These are phyloP conservation scores for Andricus grossulariae DNA, from an alignment of 1,140 invertebrate genomes.

Conservation along the genomic window DNA sequence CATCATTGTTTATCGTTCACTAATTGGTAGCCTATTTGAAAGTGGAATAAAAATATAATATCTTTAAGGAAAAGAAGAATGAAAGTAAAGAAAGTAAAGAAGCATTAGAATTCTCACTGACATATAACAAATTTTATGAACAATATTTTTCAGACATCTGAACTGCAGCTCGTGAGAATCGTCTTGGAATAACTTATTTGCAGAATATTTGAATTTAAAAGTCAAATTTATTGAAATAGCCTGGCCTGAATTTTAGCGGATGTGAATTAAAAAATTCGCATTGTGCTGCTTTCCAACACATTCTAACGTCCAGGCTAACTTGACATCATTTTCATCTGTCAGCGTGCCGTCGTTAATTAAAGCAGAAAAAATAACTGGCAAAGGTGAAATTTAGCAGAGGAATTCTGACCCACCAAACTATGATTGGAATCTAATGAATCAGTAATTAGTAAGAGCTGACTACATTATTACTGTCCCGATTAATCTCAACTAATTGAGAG, in stretches of 20 bases:
- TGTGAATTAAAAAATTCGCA: constrained; percentile 19
- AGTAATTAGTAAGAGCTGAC: too few relatives aligned
- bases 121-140: neutral
- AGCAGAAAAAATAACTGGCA: neutral
- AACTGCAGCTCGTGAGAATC: neutral
- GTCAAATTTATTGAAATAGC: constrained; percentile 22
- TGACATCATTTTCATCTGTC: neutral
- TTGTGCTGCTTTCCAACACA: constrained; percentile 17
- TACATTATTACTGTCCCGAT: too few relatives aligned
- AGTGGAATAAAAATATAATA: too few relatives aligned
- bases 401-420: neutral
- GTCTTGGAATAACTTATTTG: neutral
- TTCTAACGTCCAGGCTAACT: neutral
- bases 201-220: constrained; percentile 21
- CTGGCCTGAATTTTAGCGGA: constrained; percentile 21
- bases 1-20: too few relatives aligned
- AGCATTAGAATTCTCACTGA: neutral
- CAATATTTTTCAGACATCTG: neutral
- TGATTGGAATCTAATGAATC: too few relatives aligned
- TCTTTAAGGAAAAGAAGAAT: neutral
- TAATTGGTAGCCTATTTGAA: too few relatives aligned
- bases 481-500: too few relatives aligned
- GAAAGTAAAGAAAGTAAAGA: neutral
- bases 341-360: neutral
- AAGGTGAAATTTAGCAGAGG: constrained; percentile 11